Evolutionary conservation across 2,888 invertebrate genomes (phyloP), one percentile per base, ranked within the genome.

Genomic region (Stenchaetothrips biformis): DNA sequence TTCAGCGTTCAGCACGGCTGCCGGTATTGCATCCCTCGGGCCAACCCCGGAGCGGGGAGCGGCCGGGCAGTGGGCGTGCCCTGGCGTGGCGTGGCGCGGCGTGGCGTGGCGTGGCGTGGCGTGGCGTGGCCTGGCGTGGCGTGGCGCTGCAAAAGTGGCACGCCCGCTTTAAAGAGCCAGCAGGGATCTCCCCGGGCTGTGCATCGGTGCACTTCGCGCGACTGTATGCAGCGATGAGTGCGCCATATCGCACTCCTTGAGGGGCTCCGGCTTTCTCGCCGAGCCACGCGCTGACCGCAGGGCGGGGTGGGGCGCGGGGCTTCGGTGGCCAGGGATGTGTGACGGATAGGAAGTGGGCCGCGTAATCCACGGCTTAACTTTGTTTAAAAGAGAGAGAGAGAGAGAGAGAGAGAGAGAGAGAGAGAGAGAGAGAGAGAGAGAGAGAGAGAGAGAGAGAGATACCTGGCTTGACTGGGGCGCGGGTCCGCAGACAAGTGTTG

Each of bases 271-370:
- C 59, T 59, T 59, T 59, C 59, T 59, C 16, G 18, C 18, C 59
- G 16, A 16, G 13, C 16, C 13, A 16, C 59, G 37, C 13, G 53
- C 53, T 8, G 53, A 13, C 13, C 67, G 25, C 67, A 8, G 25
- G 13, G 13, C 21, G 67, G 67, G 67, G 67, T 7, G 67, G n/a
- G 67, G 67, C 67, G 67, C n/a, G 6, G 21, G 8, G 67, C 21
- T 74, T 21, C 11, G 11, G 13, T 7, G 67, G 25, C 25, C 67
- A 74, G 25, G 67, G 67, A 74, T 25, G 67, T 74, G 67, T 74
- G 67, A 74, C 67, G 67, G 67, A 9, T 9, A 74, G 67, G 67
- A 74, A 74, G 67, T 74, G 67, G 67, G 67, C 67, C 67, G 25
- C 67, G 67, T 74, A 74, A 74, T 74, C 67, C 67, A 7, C 21